Evolutionary conservation across 2,797 vertebrate genomes (phyloP).

Genomic region (Ptychobarbus kaznakovi): DNA sequence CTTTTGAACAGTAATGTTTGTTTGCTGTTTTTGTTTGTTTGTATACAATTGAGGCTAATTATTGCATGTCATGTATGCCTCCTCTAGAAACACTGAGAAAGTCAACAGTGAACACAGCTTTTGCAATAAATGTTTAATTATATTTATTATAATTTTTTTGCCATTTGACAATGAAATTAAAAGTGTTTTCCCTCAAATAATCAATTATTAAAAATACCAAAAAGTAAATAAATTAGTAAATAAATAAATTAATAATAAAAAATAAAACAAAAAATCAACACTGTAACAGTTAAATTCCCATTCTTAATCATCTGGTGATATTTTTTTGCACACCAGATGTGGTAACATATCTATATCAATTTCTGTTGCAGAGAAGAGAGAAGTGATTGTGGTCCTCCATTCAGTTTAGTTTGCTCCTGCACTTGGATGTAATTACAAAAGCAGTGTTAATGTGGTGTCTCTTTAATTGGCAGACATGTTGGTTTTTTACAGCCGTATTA

Average conservation of each 20-base stretch:
- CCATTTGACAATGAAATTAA: neutral
- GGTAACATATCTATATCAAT: neutral
- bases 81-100: neutral
- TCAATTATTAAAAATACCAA: neutral
- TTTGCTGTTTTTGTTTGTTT: neutral
- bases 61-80: neutral
- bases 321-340: neutral
- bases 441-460: constrained; percentile 60
- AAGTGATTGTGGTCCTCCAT: neutral
- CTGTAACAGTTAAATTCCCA: neutral
- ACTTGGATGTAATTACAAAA: constrained; percentile 61
- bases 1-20: neutral
- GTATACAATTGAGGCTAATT: neutral
- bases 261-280: neutral
- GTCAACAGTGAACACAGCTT: neutral
- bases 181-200: neutral
- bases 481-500: constrained; percentile 57
- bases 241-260: neutral
- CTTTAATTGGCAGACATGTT: constrained; percentile 60
- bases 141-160: neutral
- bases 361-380: neutral
- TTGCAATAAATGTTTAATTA: neutral
- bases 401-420: constrained; percentile 1
- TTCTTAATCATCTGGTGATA: neutral
- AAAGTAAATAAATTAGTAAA: neutral